Evolutionary conservation across 2,113 vertebrate species (phyloP).

Genomic region (Siniperca chuatsi): DNA sequence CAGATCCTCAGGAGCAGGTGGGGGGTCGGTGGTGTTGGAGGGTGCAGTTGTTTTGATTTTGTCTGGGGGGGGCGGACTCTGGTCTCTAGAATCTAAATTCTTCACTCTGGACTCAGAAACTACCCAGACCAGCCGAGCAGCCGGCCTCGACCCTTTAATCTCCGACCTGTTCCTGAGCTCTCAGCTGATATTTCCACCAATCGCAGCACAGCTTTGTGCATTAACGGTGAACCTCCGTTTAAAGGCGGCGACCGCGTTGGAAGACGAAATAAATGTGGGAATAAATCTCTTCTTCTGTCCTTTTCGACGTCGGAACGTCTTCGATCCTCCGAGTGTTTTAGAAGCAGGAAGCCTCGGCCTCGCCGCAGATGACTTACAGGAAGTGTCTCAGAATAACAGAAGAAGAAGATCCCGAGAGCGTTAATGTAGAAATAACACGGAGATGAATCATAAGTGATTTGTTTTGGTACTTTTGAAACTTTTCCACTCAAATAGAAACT

Average conservation of each 20-base stretch:
- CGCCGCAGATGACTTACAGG: too few relatives aligned
- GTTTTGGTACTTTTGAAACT: too few relatives aligned
- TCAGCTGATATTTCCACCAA: neutral
- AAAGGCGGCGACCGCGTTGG: neutral
- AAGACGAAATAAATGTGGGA: neutral
- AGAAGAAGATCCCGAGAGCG: too few relatives aligned
- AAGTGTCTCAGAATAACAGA: too few relatives aligned
- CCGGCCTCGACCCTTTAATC: neutral
- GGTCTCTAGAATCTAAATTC: too few relatives aligned
- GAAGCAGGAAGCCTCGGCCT: too few relatives aligned
- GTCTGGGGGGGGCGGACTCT: too few relatives aligned
- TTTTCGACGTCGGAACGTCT: neutral
- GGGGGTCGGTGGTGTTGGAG: neutral
- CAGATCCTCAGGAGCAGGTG: neutral
- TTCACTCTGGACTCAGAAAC: neutral
- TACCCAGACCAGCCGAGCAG: neutral
- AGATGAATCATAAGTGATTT: too few relatives aligned
- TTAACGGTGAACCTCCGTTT: neutral
- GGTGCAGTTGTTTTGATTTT: too few relatives aligned
- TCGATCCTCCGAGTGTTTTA: neutral
- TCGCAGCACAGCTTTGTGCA: neutral
- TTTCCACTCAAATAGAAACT: too few relatives aligned
- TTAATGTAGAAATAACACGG: too few relatives aligned
- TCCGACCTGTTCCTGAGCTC: neutral
- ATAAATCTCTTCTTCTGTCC: conserved; percentile 30